phyloP scores from a whole-genome alignment of 2,888 invertebrate species.

The Catocala sponsa region DNA sequence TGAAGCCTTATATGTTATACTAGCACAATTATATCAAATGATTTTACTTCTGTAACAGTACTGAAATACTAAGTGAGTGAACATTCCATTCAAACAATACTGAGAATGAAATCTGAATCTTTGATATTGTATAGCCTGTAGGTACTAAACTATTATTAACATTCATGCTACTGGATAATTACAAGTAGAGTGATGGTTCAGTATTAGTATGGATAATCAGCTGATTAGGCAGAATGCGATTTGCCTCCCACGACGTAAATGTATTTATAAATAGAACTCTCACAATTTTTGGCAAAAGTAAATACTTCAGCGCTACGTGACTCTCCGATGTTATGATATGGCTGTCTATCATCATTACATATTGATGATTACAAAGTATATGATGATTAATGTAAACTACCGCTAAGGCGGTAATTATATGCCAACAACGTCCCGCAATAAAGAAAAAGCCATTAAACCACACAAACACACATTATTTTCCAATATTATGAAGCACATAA shows the following conservation, averaged over 20 bases:
- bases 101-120: slow-evolving; percentile 29
- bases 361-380: slow-evolving; percentile 38
- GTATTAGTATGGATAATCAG: slow-evolving; percentile 27
- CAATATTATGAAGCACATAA: slow-evolving; percentile 29
- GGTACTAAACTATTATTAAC: background rate
- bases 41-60: too few relatives aligned
- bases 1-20: too few relatives aligned
- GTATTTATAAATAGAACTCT: slow-evolving; percentile 10
- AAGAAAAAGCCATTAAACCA: slow-evolving; percentile 3
- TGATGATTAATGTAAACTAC: slow-evolving; percentile 6
- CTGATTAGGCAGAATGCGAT: slow-evolving; percentile 22
- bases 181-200: background rate
- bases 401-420: background rate
- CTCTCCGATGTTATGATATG: slow-evolving; percentile 61
- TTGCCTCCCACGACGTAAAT: slow-evolving; percentile 3
- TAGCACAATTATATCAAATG: too few relatives aligned
- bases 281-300: slow-evolving; percentile 28
- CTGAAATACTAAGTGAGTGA: background rate
- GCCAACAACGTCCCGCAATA: background rate
- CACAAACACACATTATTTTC: slow-evolving; percentile 17
- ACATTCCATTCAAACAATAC: slow-evolving; percentile 18
- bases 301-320: slow-evolving; percentile 68
- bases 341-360: slow-evolving; percentile 57
- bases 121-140: background rate
- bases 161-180: slow-evolving; percentile 2